These are phyloP conservation scores for Haemorhous mexicanus DNA, from an alignment of 2,113 vertebrate species.

Conservation along the genomic window DNA sequence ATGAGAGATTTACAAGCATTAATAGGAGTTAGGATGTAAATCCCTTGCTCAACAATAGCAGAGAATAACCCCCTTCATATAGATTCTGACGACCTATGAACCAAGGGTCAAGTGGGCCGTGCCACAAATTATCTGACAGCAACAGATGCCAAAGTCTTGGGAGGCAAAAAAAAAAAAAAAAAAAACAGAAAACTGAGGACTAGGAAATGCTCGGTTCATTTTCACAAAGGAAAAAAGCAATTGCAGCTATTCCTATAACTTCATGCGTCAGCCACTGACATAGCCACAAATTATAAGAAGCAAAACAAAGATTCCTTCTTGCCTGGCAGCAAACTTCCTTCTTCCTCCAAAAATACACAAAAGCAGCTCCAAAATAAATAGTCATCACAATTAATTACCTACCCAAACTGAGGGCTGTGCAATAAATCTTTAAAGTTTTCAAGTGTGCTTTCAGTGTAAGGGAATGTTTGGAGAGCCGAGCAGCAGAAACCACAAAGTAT, in stretches of 20 bases:
- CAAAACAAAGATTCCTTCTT: constrained; percentile 39
- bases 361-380: constrained; percentile 51
- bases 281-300: constrained; percentile 20
- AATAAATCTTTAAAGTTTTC: constrained; percentile 47
- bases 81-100: constrained; percentile 69
- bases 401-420: not conserved
- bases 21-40: constrained; percentile 66
- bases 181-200: not conserved
- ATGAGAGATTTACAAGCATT: constrained; percentile 67
- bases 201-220: not conserved
- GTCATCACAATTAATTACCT: constrained; percentile 48
- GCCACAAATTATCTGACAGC: constrained; percentile 57
- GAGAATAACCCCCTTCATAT: constrained; percentile 62
- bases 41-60: constrained; percentile 55
- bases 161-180: not conserved
- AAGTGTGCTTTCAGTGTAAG: not conserved
- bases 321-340: constrained; percentile 16
- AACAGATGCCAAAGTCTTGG: constrained; percentile 50
- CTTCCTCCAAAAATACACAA: constrained; percentile 11
- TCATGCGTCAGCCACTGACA: not conserved
- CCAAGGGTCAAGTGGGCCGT: constrained; percentile 60
- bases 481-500: constrained; percentile 33
- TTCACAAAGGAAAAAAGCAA: not conserved
- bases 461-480: not conserved
- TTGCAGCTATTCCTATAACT: constrained; percentile 13